phyloP scores from a whole-genome alignment of 2,113 vertebrate genomes.

The Pterocles orientalis region DNA sequence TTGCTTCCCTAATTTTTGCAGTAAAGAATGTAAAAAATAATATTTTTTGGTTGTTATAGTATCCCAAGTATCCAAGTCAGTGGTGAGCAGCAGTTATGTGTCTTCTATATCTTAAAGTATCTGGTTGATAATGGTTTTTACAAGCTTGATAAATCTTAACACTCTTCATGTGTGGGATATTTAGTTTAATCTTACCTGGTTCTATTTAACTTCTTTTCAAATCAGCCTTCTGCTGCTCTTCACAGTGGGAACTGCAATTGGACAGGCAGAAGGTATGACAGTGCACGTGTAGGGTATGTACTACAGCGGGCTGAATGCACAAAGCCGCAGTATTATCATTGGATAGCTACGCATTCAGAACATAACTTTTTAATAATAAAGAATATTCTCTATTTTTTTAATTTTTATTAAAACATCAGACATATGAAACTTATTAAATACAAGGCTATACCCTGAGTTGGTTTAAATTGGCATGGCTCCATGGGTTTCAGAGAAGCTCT shows the following conservation, averaged over 20 bases:
- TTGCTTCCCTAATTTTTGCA: not conserved
- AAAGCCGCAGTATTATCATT: not conserved
- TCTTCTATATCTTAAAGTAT: not conserved
- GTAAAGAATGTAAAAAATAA: not conserved
- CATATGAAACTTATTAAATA: not conserved
- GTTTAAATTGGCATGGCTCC: constrained; percentile 13
- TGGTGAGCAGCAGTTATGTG: not conserved
- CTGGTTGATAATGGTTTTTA: not conserved
- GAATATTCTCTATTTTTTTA: not conserved
- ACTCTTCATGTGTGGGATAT: not conserved
- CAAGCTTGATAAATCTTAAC: not conserved
- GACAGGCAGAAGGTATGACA: not conserved
- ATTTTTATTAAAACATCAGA: not conserved
- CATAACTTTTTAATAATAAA: not conserved
- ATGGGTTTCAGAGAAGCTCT: not conserved
- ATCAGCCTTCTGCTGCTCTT: not conserved
- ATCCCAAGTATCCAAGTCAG: not conserved
- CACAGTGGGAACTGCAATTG: not conserved
- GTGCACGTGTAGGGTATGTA: fast-evolving
- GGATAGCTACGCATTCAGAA: not conserved
- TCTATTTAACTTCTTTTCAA: not conserved
- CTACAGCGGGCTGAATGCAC: not conserved
- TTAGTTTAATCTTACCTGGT: not conserved
- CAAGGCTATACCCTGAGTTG: not conserved
- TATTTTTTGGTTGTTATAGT: not conserved